phyloP scores from a whole-genome alignment of 2,797 vertebrate genomes.

The Lacerta agilis region DNA sequence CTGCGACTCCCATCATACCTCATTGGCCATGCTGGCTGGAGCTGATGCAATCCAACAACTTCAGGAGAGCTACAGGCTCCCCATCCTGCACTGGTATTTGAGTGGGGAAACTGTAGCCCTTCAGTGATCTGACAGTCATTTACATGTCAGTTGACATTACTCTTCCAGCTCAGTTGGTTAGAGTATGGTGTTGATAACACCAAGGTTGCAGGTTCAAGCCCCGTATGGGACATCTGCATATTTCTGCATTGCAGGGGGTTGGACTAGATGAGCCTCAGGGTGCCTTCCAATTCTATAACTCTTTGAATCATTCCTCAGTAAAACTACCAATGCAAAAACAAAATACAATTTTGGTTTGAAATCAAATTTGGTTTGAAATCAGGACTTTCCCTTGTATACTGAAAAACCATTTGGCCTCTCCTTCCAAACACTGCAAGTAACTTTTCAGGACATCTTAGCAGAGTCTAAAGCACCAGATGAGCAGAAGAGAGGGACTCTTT shows the following conservation, averaged over 20 bases:
- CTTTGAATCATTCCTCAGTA: neutral
- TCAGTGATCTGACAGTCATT: neutral
- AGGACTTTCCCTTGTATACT: neutral
- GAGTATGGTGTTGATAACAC: no score
- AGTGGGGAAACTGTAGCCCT: no score
- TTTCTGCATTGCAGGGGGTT: no score
- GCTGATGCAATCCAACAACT: no score
- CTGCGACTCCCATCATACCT: neutral
- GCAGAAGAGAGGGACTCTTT: constrained; percentile 57
- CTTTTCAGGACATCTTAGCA: neutral
- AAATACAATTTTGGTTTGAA: neutral
- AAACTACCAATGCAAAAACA: constrained; percentile 22
- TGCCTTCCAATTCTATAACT: no score
- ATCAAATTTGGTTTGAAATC: neutral
- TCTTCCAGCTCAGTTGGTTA: neutral
- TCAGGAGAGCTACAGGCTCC: no score
- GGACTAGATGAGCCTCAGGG: no score
- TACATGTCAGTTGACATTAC: neutral
- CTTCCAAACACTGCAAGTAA: constrained; percentile 5
- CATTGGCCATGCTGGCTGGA: neutral
- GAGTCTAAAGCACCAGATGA: constrained; percentile 23
- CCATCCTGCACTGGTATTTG: no score
- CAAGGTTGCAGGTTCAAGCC: no score
- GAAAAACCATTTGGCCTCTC: constrained; percentile 18
- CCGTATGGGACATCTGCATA: no score